These are phyloP conservation scores for Dioctria linearis DNA, from an alignment of 2,888 invertebrate genomes.

Conservation along the genomic window DNA sequence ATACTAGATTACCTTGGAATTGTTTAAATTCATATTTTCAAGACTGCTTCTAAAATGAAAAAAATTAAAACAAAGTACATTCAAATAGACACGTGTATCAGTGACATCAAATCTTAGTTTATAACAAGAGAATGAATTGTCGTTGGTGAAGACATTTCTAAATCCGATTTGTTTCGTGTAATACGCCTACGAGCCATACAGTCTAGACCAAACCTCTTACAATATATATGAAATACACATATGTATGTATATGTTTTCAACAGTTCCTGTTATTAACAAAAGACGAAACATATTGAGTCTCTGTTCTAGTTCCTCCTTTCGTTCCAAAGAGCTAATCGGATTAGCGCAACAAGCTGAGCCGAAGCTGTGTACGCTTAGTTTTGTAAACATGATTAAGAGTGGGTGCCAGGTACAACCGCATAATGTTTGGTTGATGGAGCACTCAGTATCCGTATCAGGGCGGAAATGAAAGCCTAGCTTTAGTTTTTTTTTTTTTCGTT, in stretches of 20 bases:
- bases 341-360: slow-evolving; percentile 26
- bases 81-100: too few species aligned
- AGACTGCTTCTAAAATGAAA: too few species aligned
- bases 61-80: too few species aligned
- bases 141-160: slow-evolving; percentile 28
- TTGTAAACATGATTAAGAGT: background rate
- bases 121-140: too few species aligned
- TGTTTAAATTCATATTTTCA: too few species aligned
- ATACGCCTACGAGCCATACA: slow-evolving; percentile 15
- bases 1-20: too few species aligned
- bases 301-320: slow-evolving; percentile 15
- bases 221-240: too few species aligned
- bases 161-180: slow-evolving; percentile 29
- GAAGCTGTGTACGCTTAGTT: background rate
- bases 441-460: background rate
- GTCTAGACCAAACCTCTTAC: slow-evolving; percentile 8
- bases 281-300: slow-evolving; percentile 21
- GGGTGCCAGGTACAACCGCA: slow-evolving; percentile 17
- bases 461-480: slow-evolving; percentile 11
- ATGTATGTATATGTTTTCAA: background rate
- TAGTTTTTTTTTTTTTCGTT: background rate
- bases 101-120: too few species aligned
- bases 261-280: slow-evolving; percentile 29
- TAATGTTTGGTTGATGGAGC: slow-evolving; percentile 19
- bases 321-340: slow-evolving; percentile 22